A percentile compares a stretch with the other conserved stretches of the same genome.
phyloP scores from a whole-genome alignment of 2,113 vertebrate species.

The Pedetes capensis region DNA sequence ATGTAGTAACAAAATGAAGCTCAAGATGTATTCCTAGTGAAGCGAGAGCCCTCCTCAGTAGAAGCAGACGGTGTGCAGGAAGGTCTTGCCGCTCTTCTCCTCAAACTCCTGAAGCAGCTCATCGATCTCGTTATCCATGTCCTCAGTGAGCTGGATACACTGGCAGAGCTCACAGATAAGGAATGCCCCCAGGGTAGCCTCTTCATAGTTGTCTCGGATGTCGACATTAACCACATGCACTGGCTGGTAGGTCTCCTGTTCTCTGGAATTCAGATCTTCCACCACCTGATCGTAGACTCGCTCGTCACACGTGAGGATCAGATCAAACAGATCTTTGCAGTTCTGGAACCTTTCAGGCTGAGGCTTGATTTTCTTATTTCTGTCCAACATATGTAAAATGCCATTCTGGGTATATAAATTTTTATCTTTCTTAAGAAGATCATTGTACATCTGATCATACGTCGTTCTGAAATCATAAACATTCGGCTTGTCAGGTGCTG shows the following conservation, averaged over 20 bases:
- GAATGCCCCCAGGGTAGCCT: slow-evolving; percentile 93
- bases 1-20: slow-evolving; percentile 21
- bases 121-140: slow-evolving; percentile 98
- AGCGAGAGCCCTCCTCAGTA: slow-evolving; percentile 83
- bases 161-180: slow-evolving; percentile 96
- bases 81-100: slow-evolving; percentile 94
- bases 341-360: slow-evolving; percentile 95
- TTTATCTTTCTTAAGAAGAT: slow-evolving; percentile 97
- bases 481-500: slow-evolving; percentile 95
- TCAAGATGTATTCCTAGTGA: background rate
- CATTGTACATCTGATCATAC: slow-evolving; percentile 98
- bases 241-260: slow-evolving; percentile 85
- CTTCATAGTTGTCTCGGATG: slow-evolving; percentile 91
- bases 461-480: slow-evolving; percentile 98
- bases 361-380: slow-evolving; percentile 96
- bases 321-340: slow-evolving; percentile 95
- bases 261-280: slow-evolving; percentile 90
- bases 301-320: slow-evolving; percentile 97
- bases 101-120: slow-evolving; percentile 97
- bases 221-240: slow-evolving; percentile 92
- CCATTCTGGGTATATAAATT: slow-evolving; percentile 95
- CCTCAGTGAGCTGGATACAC: slow-evolving; percentile 94
- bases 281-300: slow-evolving; percentile 96
- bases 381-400: slow-evolving; percentile 96
- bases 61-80: slow-evolving; percentile 97